Evolutionary conservation across 1,140 invertebrate genomes (phyloP).

Genomic region (Drosophila micromelanica): DNA sequence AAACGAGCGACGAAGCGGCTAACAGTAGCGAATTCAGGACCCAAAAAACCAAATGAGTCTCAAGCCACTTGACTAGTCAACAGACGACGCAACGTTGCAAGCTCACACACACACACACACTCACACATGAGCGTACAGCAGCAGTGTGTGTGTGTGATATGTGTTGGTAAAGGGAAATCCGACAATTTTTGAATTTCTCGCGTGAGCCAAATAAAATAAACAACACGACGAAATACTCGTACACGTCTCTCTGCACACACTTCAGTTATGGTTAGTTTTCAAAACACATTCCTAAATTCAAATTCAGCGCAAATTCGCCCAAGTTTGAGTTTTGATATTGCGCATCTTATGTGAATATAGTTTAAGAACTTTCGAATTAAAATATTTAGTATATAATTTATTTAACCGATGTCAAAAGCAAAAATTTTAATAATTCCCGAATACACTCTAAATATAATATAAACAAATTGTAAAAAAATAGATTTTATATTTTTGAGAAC

Average conservation of each 20-base stretch:
- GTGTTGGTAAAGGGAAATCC: slow-evolving; percentile 70
- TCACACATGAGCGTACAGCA: too few relatives aligned
- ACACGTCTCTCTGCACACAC: not conserved
- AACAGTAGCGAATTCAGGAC: slow-evolving; percentile 67
- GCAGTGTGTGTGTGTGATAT: not conserved
- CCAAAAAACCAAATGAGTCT: slow-evolving; percentile 36
- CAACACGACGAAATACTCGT: slow-evolving; percentile 5
- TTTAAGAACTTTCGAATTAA: too few relatives aligned
- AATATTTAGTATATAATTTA: too few relatives aligned
- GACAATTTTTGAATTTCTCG: slow-evolving; percentile 73
- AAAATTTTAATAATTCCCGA: too few relatives aligned
- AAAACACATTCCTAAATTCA: slow-evolving; percentile 1
- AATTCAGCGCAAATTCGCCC: slow-evolving; percentile 4
- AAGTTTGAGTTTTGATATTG: not conserved
- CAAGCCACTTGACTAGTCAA: slow-evolving; percentile 61
- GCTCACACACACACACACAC: slow-evolving; percentile 30
- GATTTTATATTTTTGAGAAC: not conserved
- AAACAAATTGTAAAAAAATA: not conserved
- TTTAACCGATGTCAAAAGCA: too few relatives aligned
- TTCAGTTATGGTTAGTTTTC: slow-evolving; percentile 11
- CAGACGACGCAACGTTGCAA: slow-evolving; percentile 43
- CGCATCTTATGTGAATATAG: not conserved
- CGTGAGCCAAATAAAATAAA: slow-evolving; percentile 71
- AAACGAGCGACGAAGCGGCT: slow-evolving; percentile 58
- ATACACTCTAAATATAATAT: not conserved